These are phyloP conservation scores for Eristalis tenax DNA, from an alignment of 2,888 invertebrate genomes.

Conservation along the genomic window DNA sequence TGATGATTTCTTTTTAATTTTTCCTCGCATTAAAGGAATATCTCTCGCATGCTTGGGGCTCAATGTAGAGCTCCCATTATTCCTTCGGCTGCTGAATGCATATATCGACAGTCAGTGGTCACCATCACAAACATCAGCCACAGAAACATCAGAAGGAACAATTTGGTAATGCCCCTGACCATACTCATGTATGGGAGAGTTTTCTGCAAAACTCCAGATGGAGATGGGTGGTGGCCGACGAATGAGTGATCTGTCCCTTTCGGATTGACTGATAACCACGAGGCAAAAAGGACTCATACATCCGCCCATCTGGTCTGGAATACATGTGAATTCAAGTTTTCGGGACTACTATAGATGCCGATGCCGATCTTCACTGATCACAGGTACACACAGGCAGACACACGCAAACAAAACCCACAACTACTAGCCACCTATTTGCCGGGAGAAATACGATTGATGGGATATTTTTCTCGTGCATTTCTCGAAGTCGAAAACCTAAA, in stretches of 20 bases:
- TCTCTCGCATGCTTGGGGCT: slow-evolving; percentile 51
- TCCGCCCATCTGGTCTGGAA: slow-evolving; percentile 40
- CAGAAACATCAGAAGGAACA: slow-evolving; percentile 7
- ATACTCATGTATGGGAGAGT: background rate
- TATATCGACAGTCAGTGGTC: slow-evolving; percentile 55
- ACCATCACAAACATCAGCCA: slow-evolving; percentile 5
- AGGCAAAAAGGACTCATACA: slow-evolving; percentile 56
- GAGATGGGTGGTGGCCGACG: slow-evolving; percentile 64
- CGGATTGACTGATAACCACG: slow-evolving; percentile 67
- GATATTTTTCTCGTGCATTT: slow-evolving; percentile 69
- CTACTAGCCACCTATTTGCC: background rate
- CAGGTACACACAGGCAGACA: slow-evolving; percentile 50
- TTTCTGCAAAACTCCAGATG: slow-evolving; percentile 52
- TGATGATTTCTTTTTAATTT: slow-evolving; percentile 72
- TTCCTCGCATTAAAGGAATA: slow-evolving; percentile 64
- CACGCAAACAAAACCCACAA: slow-evolving; percentile 21
- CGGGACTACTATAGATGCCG: slow-evolving; percentile 50
- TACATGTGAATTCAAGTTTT: slow-evolving; percentile 48
- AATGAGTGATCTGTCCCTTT: slow-evolving; percentile 68
- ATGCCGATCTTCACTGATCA: slow-evolving; percentile 25
- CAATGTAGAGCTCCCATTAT: slow-evolving; percentile 62
- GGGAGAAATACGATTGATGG: slow-evolving; percentile 79
- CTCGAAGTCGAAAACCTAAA: slow-evolving; percentile 78
- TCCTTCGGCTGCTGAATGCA: slow-evolving; percentile 29
- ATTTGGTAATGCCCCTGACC: slow-evolving; percentile 22